Base-by-base conservation (phyloP, 2,888 invertebrate species). In the Catocala fraxini region DNA sequence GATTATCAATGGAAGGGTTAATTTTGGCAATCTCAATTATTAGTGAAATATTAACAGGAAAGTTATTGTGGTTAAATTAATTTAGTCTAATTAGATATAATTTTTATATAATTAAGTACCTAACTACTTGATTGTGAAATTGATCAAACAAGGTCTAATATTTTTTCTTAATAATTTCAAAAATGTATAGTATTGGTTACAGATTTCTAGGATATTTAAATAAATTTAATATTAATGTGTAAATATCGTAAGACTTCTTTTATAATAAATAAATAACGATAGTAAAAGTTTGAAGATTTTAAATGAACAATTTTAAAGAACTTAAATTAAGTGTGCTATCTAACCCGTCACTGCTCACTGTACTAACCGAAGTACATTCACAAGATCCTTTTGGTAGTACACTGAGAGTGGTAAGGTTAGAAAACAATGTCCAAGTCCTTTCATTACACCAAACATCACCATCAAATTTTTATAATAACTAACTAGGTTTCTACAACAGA, bases 11-110 rank as follows among this genome's bases (percentile, higher is more conserved):
- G 88, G 88, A 91, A 92, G 89, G 86, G 83, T 83, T 82, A 81
- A 82, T 82, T 92, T 93, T 92, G 93, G 93, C 93, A 90, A 90
- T 88, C 80, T 86, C 80, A 79, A 81, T 79, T 73, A 74, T 79
- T 75, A 74, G 78, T 80, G 77, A 80, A 75, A 74, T 65, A 67
- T 63, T 79, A 88, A 87, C 82, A 88, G 78, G 88, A 89, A 86
- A 88, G 80, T 83, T 85, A 81, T 63, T 81, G 78, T 82, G 81
- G 75, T 80, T 82, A 85, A 89, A 87, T 79, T 83, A 85, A 71
- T 75, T 86, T 81, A 82, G 70, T 81, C 82, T 88, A 87, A 76
- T 74, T 73, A 75, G 52, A 72, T 73, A 79, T 78, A 79, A 82
- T 82, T 83, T 75, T 76, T 81, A 75, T 81, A 86, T 82, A 81